Evolutionary conservation across 1,140 invertebrate species (phyloP), one percentile per base, ranked within the genome.

Genomic region (Acromyrmex echinatior): DNA sequence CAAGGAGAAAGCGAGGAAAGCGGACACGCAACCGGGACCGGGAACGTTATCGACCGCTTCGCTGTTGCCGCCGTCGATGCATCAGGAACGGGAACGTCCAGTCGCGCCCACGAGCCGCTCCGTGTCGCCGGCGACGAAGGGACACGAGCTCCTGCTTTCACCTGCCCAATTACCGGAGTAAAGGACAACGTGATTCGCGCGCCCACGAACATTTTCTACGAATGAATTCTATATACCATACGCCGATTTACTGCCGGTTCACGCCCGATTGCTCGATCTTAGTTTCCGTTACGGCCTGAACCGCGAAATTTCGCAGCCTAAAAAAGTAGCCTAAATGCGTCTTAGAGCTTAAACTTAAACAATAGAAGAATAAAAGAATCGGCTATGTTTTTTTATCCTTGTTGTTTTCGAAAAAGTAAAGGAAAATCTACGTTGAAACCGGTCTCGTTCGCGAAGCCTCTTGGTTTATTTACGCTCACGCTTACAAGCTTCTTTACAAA

Each of bases 81-180:
- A 82, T 31, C 79, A 82, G 70, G 49, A 90, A 78, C 88, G 70
- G 28, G 73, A 89, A 56, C 76, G 60, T 60, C 82, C 90, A 35
- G 56, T 66, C 66, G 68, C 65, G 45, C 65, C 82, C 28, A 71
- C 90, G 63, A 63, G 90, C 86, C 91, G 87, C 78, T 87, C 92
- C 82, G 89, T 86, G 12, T 90, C 89, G 77, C 87, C 91, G 45
- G 77, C 91, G 25, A 92, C 90, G 45, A 93, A 93, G 45, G 93
- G 88, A 87, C 93, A 92, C 71, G 94, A 95, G 86, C 92, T 95
- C 56, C 76, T 95, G 68, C 92, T 95, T 35, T 95, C 93, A 56
- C 93, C 94, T 62, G 92, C 94, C 56, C 94, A 95, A 88, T 90
- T 95, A 79, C 91, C 93, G 70, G 93, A 95, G 79, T 93, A 91